Conservation (phyloP, 1,140 invertebrate genomes). For the Aphidius ervi region DNA sequence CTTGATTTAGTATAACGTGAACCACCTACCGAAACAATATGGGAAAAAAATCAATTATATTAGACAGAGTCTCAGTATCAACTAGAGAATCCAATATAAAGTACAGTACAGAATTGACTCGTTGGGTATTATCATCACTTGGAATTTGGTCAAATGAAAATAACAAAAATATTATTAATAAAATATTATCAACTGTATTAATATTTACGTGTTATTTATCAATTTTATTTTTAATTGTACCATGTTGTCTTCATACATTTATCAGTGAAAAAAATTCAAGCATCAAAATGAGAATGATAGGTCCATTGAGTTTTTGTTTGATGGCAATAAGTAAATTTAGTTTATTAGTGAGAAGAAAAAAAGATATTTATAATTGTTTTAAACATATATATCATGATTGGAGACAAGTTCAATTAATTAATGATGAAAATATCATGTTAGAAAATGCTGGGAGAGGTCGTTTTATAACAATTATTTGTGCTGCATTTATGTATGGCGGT, state of each 20-base stretch:
- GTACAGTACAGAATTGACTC: slow-evolving; percentile 26
- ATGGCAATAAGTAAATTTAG: slow-evolving; percentile 25
- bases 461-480: slow-evolving; percentile 9
- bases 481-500: slow-evolving; percentile 17
- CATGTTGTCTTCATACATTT: slow-evolving; percentile 26
- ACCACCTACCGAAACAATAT: slow-evolving; percentile 1
- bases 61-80: background rate
- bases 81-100: slow-evolving; percentile 21
- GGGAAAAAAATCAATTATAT: slow-evolving; percentile 9
- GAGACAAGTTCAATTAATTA: slow-evolving; percentile 13
- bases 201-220: slow-evolving; percentile 18
- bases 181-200: slow-evolving; percentile 3
- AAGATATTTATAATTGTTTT: slow-evolving; percentile 23
- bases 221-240: slow-evolving; percentile 22
- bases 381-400: slow-evolving; percentile 27
- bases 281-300: slow-evolving; percentile 31
- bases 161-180: background rate
- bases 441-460: slow-evolving; percentile 10
- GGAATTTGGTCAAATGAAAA: slow-evolving; percentile 28
- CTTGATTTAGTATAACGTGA: slow-evolving; percentile 1
- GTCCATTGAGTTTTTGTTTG: slow-evolving; percentile 26
- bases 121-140: slow-evolving; percentile 30
- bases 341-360: slow-evolving; percentile 16
- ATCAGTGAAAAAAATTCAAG: slow-evolving; percentile 25
- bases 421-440: slow-evolving; percentile 19